Evolutionary conservation across 2,888 invertebrate genomes (phyloP), one percentile per base, ranked within the genome.

Genomic region (Tetragonula carbonaria): DNA sequence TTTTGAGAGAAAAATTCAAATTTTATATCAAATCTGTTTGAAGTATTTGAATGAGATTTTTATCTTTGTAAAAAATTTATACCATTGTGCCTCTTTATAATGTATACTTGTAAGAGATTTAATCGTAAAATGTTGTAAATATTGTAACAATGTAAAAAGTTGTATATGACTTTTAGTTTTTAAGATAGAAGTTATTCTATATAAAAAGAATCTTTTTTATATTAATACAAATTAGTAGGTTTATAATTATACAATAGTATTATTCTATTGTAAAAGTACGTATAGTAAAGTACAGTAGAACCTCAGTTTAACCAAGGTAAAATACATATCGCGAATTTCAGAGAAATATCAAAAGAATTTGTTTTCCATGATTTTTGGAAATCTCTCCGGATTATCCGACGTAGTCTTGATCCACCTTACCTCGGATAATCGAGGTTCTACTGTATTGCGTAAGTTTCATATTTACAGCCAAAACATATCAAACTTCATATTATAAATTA

Each of bases 51-150:
- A 91, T 91, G 91, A 91, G 90, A 90, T 90, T 90, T 88, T 90
- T 90, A 72, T 83, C 81, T 80, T 57, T 90, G 89, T 91, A 90
- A 87, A 91, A 91, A 89, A 88, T 84, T 59, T 76, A 91, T 86
- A 88, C 92, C 92, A 90, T 87, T 88, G 93, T 93, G 93, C 93
- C 91, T 92, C 79, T 76, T 81, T 88, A 78, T 55, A 78, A 70
- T 18, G 33, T 78, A 78, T 78, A 78, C n/a, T 59, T 73, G 50
- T 85, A 85, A 76, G 80, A 70, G 53, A 72, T 66, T 72, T 76
- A 59, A 62, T 77, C 51, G 18, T 77, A 68, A 71, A 55, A n/a
- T 2, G 14, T 63, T 85, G 84, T 88, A 85, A 82, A 84, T 80
- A 90, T 74, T 82, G 86, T 85, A 82, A 76, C 53, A 78, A 74